Base-by-base conservation (phyloP, 2,797 vertebrate genomes). In the Takifugu rubripes region DNA sequence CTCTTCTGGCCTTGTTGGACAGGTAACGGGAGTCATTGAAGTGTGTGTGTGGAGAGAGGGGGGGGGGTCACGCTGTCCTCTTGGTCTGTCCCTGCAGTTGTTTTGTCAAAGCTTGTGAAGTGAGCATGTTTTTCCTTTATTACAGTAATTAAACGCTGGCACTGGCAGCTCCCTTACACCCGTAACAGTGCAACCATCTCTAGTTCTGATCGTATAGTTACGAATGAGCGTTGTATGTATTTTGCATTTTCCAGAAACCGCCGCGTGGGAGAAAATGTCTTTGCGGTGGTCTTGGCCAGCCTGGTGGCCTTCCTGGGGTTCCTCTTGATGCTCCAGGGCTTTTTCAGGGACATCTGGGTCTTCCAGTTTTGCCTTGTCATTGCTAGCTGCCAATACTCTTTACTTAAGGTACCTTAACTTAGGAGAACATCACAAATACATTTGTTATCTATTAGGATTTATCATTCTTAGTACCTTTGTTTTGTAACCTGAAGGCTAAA, bases 291-390 rank as follows among this genome's bases (percentile, higher is more conserved):
- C 51, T 84, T 96, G 72, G 94, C 93, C 79, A 93, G 92, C 75
- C 85, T 96, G 56, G 94, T 96, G 49, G 93, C 94, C 54, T 96
- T 96, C 77, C 83, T 96, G 60, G 94, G 94, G 27, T 96, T 95
- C 77, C 82, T 94, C n/a, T 79, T 96, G 51, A 88, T 96, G 50
- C 91, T 94, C 16, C 91, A 93, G 64, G 94, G 93, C 77, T 96
- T 95, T 75, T 96, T 95, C 90, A 90, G 91, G 50, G 94, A 96
- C 90, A 95, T 96, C 82, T 96, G 93, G 93, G 94, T 96, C 70
- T 95, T 96, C 87, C 94, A 95, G 92, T 96, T 96, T 83, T 96
- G 94, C 75, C 77, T 96, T 72, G 94, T 96, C 82, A 96, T 96
- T 40, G 94, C 94, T 57, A 94, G 94, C 86, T 96, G 94, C 86